phyloP scores from a whole-genome alignment of 2,113 vertebrate species.

The Menura novaehollandiae region DNA sequence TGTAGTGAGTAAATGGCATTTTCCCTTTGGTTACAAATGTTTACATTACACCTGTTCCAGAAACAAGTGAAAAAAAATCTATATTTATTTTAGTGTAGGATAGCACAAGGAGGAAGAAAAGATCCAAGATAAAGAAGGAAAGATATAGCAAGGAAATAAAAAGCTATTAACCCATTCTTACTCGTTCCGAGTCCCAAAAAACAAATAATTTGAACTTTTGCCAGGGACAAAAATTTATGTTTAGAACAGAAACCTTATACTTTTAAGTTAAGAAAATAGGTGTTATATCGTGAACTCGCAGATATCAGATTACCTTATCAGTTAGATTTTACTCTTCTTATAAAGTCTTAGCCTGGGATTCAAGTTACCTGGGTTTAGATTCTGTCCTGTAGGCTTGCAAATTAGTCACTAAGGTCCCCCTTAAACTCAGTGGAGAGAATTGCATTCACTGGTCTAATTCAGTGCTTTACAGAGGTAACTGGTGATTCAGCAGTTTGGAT shows the following conservation, averaged over 20 bases:
- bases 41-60: background rate
- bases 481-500: background rate
- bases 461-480: background rate
- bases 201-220: background rate
- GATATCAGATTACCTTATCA: background rate
- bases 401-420: background rate
- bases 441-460: background rate
- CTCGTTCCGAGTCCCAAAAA: background rate
- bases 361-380: background rate
- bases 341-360: background rate
- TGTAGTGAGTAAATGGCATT: background rate
- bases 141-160: background rate
- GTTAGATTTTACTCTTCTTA: background rate
- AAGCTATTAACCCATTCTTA: background rate
- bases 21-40: background rate
- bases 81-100: background rate
- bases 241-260: background rate
- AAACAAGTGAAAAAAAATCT: background rate
- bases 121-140: background rate
- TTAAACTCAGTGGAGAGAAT: background rate
- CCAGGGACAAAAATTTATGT: background rate
- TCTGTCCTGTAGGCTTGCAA: background rate
- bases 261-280: background rate
- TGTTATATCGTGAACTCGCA: background rate
- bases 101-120: background rate